Evolutionary conservation across 2,113 vertebrate genomes (phyloP).

Genomic region (Brachirus orientalis): DNA sequence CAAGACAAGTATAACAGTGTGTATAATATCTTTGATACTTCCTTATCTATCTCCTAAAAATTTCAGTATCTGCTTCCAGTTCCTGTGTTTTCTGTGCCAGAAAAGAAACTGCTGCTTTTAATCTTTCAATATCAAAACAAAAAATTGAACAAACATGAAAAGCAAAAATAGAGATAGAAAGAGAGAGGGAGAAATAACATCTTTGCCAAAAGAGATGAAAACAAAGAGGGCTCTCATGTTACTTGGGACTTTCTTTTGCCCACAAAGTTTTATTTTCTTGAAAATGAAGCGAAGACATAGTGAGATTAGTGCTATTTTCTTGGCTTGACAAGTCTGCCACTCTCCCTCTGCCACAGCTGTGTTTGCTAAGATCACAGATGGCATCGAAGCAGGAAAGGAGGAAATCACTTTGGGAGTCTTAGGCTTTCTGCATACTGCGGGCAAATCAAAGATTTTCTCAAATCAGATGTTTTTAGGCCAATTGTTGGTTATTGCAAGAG

Average conservation of each 20-base stretch:
- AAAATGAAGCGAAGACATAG: slow-evolving; percentile 47
- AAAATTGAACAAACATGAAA: slow-evolving; percentile 45
- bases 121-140: slow-evolving; percentile 28
- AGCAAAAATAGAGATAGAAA: neutral
- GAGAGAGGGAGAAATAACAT: slow-evolving; percentile 13
- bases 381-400: neutral
- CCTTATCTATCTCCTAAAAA: slow-evolving; percentile 4
- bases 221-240: slow-evolving; percentile 9
- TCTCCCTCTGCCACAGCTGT: slow-evolving; percentile 32
- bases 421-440: neutral
- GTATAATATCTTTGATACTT: neutral
- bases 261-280: slow-evolving; percentile 54
- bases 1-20: neutral
- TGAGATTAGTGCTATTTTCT: slow-evolving; percentile 38
- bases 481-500: no score
- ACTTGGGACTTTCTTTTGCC: slow-evolving; percentile 1
- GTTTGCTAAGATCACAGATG: slow-evolving; percentile 42
- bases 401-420: slow-evolving; percentile 11
- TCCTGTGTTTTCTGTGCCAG: slow-evolving; percentile 12
- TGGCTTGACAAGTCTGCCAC: slow-evolving; percentile 26
- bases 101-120: slow-evolving; percentile 11
- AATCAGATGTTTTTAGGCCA: no score
- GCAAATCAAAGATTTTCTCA: no score
- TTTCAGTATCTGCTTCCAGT: slow-evolving; percentile 6
- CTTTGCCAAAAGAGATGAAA: neutral